Conservation (phyloP, 2,888 invertebrate genomes). For the Ochlodes sylvanus region DNA sequence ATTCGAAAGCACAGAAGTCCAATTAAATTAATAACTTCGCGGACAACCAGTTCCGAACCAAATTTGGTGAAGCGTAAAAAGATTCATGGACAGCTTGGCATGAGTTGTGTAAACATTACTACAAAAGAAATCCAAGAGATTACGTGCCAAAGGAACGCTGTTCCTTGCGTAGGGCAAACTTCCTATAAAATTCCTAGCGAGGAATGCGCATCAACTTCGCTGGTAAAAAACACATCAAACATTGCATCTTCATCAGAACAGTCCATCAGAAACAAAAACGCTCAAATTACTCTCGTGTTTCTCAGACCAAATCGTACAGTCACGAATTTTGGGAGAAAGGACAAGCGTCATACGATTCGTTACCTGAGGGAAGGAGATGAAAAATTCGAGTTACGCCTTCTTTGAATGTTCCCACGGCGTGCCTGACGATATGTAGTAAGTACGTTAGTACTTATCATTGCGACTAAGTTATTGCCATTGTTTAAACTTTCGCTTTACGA, state of each 20-base stretch:
- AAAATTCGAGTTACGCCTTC: conserved; percentile 26
- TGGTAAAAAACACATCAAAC: conserved; percentile 33
- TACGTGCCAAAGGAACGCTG: not conserved
- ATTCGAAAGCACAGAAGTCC: conserved; percentile 18
- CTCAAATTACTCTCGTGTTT: conserved; percentile 51
- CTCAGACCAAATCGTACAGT: conserved; percentile 67
- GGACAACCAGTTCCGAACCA: conserved; percentile 12
- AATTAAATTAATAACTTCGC: conserved; percentile 30
- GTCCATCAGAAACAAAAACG: conserved; percentile 36
- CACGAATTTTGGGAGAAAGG: conserved; percentile 63
- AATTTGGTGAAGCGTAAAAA: conserved; percentile 14
- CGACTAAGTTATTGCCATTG: conserved; percentile 29
- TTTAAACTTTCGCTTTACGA: conserved; percentile 30
- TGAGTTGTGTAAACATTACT: not conserved
- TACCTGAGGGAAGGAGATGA: conserved; percentile 20
- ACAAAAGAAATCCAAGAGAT: not conserved
- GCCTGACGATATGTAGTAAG: conserved; percentile 26
- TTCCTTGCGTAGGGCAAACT: not conserved
- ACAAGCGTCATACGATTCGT: not conserved
- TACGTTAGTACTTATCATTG: conserved; percentile 25
- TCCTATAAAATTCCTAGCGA: conserved; percentile 7
- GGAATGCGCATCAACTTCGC: conserved; percentile 33
- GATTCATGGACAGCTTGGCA: conserved; percentile 1
- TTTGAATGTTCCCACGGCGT: conserved; percentile 31
- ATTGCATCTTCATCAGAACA: conserved; percentile 33